A percentile compares a stretch with the other conserved stretches of the same genome.
phyloP scores from a whole-genome alignment of 2,888 invertebrate genomes.

The Trichopoda pennipes region DNA sequence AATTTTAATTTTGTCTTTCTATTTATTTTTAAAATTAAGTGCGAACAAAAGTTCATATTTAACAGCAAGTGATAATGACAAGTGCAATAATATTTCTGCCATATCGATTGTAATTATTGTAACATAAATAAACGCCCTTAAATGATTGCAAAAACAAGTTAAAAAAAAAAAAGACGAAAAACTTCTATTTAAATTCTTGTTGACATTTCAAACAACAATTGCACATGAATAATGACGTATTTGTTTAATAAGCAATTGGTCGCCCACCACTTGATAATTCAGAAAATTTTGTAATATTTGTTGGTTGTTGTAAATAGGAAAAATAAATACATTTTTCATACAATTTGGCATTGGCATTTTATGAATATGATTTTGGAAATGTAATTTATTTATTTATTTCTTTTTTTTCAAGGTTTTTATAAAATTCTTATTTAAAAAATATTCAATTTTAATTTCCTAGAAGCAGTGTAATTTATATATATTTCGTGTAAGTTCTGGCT shows the following conservation, averaged over 20 bases:
- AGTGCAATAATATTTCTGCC: slow-evolving; percentile 47
- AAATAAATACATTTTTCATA: slow-evolving; percentile 15
- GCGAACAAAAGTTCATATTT: slow-evolving; percentile 6
- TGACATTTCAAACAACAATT: slow-evolving; percentile 13
- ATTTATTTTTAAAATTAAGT: slow-evolving; percentile 10
- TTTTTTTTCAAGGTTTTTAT: neutral
- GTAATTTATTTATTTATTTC: slow-evolving; percentile 29
- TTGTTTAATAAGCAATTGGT: slow-evolving; percentile 31
- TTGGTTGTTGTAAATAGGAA: slow-evolving; percentile 31
- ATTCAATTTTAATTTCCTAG: slow-evolving; percentile 57
- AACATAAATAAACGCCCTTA: slow-evolving; percentile 63
- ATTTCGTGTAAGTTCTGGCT: neutral
- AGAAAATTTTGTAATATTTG: slow-evolving; percentile 37
- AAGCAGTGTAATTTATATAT: slow-evolving; percentile 9
- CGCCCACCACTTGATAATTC: slow-evolving; percentile 55
- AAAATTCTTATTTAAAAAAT: neutral
- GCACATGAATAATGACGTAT: slow-evolving; percentile 48
- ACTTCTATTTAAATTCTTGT: slow-evolving; percentile 10
- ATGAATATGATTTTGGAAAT: slow-evolving; percentile 36
- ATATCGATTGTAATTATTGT: slow-evolving; percentile 47
- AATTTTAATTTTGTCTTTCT: too few relatives aligned
- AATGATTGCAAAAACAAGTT: slow-evolving; percentile 53
- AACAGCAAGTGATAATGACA: slow-evolving; percentile 38
- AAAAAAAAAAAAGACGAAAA: too few relatives aligned
- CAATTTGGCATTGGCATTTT: slow-evolving; percentile 59